These are phyloP conservation scores for Larimichthys polyactis DNA, from an alignment of 2,113 vertebrate genomes.

Conservation along the genomic window DNA sequence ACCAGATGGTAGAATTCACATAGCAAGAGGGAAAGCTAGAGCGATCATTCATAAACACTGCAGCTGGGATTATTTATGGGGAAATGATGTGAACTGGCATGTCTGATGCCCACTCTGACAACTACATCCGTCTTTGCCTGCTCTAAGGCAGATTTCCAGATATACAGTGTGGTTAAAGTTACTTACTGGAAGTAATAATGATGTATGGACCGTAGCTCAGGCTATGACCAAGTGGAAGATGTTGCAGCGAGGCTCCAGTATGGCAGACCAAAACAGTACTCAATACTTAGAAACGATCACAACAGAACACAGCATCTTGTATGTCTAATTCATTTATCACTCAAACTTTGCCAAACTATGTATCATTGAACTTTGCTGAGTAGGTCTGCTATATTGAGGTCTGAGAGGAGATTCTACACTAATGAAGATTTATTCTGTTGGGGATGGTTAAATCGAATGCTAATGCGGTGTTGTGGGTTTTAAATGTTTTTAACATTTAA, in stretches of 20 bases:
- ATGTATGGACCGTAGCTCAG: background rate
- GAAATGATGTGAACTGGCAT: background rate
- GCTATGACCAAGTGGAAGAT: background rate
- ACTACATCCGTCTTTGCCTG: background rate
- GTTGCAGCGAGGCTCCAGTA: background rate
- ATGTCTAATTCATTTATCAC: background rate
- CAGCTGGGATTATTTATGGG: background rate
- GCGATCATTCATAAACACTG: background rate
- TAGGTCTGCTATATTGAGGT: background rate
- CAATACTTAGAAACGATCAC: background rate
- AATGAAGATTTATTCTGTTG: conserved; percentile 1
- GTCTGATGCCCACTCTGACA: background rate
- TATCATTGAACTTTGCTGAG: background rate
- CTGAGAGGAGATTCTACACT: background rate
- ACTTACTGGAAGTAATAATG: background rate
- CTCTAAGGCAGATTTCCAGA: background rate
- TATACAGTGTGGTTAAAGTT: background rate
- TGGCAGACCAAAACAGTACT: background rate
- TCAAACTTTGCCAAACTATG: background rate
- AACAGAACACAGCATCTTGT: background rate
- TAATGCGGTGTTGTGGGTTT: conserved; percentile 35
- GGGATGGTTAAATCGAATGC: background rate
- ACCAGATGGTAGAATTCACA: background rate
- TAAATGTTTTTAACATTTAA: conserved; percentile 33
- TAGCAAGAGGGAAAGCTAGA: background rate